Base-by-base conservation (phyloP, 2,113 vertebrate genomes). In the Macheiramphus alcinus region DNA sequence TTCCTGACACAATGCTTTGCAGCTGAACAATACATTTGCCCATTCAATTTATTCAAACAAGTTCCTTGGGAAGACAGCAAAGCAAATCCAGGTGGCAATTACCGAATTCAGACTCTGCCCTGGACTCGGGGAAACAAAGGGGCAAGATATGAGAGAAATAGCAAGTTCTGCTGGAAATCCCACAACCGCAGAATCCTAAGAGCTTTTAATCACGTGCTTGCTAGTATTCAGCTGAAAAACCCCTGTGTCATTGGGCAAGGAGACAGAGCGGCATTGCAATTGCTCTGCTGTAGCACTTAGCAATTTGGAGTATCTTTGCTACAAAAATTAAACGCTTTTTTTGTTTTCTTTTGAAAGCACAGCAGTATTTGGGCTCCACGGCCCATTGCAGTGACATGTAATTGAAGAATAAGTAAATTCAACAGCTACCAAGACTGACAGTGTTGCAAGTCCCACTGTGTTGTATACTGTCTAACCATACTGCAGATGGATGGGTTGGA, bases 41-140 rank as follows among this genome's bases (percentile, higher is more conserved):
- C 93, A 88, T 94, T 96, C 94, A 95, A 94, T 97, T 95, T 94
- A 94, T 95, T 97, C 97, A 94, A 85, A 95, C 94, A 87, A 87
- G 95, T 95, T 97, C 86, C 91, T 91, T 82, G 91, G 91, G 97
- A 96, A 95, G 96, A 76, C 84, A 95, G 97, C 84, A 96, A 87
- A 97, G 95, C 56, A 96, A 97, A 97, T 89, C 73, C 86, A 94
- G 93, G 96, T 96, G 94, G 91, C 89, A 95, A 89, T 96, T 94
- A 93, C 76, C 0, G 18, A 95, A 95, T 80, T 94, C 96, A 87
- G 78, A 27, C 94, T 96, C 90, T 88, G 66, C 79, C 90, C 78
- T 48, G 88, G 79, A 90, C 66, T 85, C 0, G 0, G 36, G 95
- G 96, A 97, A 95, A 95, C 91, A 95, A 97, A 95, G 62, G 66